These are phyloP conservation scores for Enhydra lutris DNA, from an alignment of 2,113 vertebrate genomes.

Conservation along the genomic window DNA sequence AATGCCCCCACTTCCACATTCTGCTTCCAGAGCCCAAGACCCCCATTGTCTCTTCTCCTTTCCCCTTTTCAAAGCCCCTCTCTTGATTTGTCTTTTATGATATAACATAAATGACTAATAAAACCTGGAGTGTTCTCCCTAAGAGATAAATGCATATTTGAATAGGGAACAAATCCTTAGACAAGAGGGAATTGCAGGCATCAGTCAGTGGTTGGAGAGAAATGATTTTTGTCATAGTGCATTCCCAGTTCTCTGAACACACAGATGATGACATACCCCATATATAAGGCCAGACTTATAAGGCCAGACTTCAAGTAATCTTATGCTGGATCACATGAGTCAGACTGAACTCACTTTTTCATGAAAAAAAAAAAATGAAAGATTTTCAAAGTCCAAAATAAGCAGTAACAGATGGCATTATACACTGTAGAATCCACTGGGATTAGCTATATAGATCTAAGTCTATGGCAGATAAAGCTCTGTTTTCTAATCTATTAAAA, in stretches of 20 bases:
- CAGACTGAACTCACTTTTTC: slow-evolving; percentile 12
- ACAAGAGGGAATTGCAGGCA: background rate
- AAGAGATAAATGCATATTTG: background rate
- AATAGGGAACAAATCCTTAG: background rate
- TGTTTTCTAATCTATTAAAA: background rate
- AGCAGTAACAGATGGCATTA: background rate
- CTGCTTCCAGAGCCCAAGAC: background rate
- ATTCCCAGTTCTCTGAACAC: slow-evolving; percentile 43
- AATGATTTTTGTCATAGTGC: slow-evolving; percentile 35
- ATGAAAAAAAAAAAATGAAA: background rate
- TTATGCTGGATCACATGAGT: background rate
- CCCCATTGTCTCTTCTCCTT: background rate
- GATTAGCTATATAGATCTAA: background rate
- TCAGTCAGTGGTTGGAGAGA: background rate
- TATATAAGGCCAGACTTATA: too few relatives aligned
- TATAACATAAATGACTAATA: background rate
- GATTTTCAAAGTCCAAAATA: background rate
- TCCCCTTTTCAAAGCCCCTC: background rate
- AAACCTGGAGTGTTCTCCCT: background rate
- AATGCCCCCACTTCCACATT: background rate
- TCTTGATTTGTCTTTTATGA: background rate
- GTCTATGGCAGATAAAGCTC: background rate
- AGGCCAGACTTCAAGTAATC: background rate
- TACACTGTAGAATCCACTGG: background rate
- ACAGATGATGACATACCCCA: background rate